Evolutionary conservation across 2,797 vertebrate species (phyloP).

Genomic region (Enteromius thamalakanensis): DNA sequence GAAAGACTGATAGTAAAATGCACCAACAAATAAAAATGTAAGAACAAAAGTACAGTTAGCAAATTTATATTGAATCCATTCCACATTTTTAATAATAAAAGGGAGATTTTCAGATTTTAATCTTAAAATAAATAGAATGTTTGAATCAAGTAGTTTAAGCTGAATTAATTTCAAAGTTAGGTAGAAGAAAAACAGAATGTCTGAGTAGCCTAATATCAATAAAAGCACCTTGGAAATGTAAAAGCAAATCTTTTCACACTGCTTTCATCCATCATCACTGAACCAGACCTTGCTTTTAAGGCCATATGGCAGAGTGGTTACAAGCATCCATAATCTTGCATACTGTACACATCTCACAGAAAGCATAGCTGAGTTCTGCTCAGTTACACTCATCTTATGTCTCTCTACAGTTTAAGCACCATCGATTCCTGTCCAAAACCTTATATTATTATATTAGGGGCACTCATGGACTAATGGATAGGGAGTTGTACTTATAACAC

Average conservation of each 20-base stretch:
- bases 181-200: neutral
- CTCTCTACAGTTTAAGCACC: neutral
- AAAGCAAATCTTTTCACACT: neutral
- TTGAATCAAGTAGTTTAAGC: neutral
- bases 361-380: neutral
- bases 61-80: neutral
- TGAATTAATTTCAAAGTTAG: neutral
- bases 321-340: slow-evolving; percentile 9
- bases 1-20: neutral
- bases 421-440: neutral
- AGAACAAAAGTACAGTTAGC: neutral
- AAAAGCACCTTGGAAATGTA: slow-evolving; percentile 25
- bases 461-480: too few relatives aligned
- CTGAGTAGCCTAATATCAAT: neutral
- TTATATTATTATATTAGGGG: too few relatives aligned
- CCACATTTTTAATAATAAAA: neutral
- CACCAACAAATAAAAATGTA: neutral
- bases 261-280: slow-evolving; percentile 30
- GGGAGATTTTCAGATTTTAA: neutral
- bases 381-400: neutral
- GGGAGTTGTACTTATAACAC: too few relatives aligned
- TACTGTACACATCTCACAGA: slow-evolving; percentile 8
- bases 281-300: slow-evolving; percentile 16
- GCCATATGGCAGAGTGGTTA: neutral
- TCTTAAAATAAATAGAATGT: neutral